Percentiles rank a stretch among this genome's conserved stretches.
These are phyloP conservation scores for Hymenopus coronatus DNA, from an alignment of 2,888 invertebrate species.

Conservation along the genomic window DNA sequence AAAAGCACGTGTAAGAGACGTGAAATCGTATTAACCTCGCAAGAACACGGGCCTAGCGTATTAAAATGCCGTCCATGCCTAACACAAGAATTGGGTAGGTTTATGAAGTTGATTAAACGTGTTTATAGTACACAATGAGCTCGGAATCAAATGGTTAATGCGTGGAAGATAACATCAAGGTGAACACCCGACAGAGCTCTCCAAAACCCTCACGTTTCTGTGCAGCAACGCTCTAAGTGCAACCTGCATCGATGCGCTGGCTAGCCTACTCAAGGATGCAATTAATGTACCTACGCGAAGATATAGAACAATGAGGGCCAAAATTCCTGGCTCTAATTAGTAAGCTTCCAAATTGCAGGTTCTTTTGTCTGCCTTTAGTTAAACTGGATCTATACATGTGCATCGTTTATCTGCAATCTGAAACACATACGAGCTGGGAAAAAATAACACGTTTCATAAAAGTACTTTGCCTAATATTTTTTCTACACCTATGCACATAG, in stretches of 20 bases:
- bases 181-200: not conserved
- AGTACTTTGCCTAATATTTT: too few relatives aligned
- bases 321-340: too few relatives aligned
- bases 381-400: too few relatives aligned
- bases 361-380: too few relatives aligned
- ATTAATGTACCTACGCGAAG: not conserved
- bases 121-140: slow-evolving; percentile 18
- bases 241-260: not conserved
- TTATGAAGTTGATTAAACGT: slow-evolving; percentile 16
- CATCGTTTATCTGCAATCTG: too few relatives aligned
- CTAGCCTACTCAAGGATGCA: not conserved
- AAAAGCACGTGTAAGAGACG: not conserved
- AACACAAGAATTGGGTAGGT: slow-evolving; percentile 6
- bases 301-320: too few relatives aligned
- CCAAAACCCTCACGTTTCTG: not conserved
- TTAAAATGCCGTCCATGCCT: not conserved
- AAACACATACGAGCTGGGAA: too few relatives aligned
- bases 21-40: not conserved
- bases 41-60: not conserved
- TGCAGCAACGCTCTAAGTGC: not conserved
- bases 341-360: too few relatives aligned
- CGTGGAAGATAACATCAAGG: slow-evolving; percentile 12
- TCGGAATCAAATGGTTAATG: slow-evolving; percentile 16
- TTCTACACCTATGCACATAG: too few relatives aligned
- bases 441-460: too few relatives aligned